Evolutionary conservation across 2,888 invertebrate species (phyloP).

Genomic region (Sarcophaga variegata): DNA sequence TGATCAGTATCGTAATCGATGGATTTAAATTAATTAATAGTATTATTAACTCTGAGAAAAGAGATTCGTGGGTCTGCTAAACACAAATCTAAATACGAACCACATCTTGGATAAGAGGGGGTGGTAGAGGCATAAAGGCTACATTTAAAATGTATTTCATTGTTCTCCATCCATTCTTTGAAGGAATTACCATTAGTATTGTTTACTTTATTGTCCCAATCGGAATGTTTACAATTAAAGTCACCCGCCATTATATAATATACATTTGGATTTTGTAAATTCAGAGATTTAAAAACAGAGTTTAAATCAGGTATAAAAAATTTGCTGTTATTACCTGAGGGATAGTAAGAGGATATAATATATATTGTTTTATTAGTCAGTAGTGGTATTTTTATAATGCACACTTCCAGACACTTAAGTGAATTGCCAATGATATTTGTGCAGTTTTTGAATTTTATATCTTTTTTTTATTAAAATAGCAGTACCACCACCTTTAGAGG

Average conservation of each 20-base stretch:
- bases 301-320: slow-evolving; percentile 34
- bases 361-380: neutral
- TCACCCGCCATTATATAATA: slow-evolving; percentile 36
- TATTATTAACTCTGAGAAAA: neutral
- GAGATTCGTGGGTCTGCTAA: slow-evolving; percentile 39
- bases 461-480: neutral
- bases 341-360: slow-evolving; percentile 35
- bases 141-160: slow-evolving; percentile 43
- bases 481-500: too few species aligned
- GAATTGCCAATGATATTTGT: neutral
- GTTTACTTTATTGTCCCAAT: slow-evolving; percentile 36
- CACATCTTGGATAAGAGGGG: slow-evolving; percentile 42
- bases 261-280: slow-evolving; percentile 42
- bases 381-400: slow-evolving; percentile 14
- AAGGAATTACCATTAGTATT: slow-evolving; percentile 34
- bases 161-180: slow-evolving; percentile 18
- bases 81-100: slow-evolving; percentile 54
- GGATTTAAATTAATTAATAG: neutral
- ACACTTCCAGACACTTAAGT: slow-evolving; percentile 7
- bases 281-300: neutral
- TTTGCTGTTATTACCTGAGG: slow-evolving; percentile 36
- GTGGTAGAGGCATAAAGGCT: slow-evolving; percentile 50
- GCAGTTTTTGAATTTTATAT: too few species aligned
- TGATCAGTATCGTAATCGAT: slow-evolving; percentile 37
- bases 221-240: slow-evolving; percentile 24